Evolutionary conservation across 2,797 vertebrate genomes (phyloP).

Genomic region (Distichodus sexfasciatus): DNA sequence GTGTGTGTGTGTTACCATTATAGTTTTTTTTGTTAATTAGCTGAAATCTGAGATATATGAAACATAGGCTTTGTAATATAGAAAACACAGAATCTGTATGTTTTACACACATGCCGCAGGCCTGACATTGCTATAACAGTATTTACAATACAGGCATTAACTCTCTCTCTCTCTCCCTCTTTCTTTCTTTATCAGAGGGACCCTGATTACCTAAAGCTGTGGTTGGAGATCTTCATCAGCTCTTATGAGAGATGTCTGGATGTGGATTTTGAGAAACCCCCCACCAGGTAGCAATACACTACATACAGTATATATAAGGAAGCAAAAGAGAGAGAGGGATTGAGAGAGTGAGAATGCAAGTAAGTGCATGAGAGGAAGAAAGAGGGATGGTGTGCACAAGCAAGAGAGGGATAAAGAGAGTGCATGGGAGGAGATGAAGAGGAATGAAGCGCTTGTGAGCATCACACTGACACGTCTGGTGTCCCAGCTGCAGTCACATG

Average conservation of each 20-base stretch:
- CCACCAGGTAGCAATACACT: constrained; percentile 91
- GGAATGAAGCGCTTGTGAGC: background rate
- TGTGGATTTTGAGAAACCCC: constrained; percentile 94
- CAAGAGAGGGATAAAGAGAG: background rate
- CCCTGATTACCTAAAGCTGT: constrained; percentile 93
- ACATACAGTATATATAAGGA: too few relatives aligned
- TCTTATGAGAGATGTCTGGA: constrained; percentile 94
- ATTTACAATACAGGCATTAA: too few relatives aligned
- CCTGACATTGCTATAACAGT: too few relatives aligned
- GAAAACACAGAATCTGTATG: too few relatives aligned
- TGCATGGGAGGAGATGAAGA: constrained; percentile 1
- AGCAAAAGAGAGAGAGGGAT: background rate
- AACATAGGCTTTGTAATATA: too few relatives aligned
- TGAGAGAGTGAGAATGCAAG: too few relatives aligned
- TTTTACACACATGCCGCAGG: too few relatives aligned
- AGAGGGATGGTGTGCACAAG: too few relatives aligned
- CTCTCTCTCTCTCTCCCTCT: background rate
- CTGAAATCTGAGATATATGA: too few relatives aligned
- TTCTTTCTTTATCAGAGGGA: constrained; percentile 82
- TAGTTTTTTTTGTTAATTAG: too few relatives aligned
- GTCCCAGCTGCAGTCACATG: constrained; percentile 48
- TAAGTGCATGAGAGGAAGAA: too few relatives aligned
- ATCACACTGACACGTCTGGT: background rate
- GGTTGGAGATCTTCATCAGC: constrained; percentile 95
- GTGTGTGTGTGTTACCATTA: too few relatives aligned